Percentiles rank a stretch among this genome's conserved stretches.
phyloP scores from a whole-genome alignment of 2,888 invertebrate genomes.

The Volucella bombylans region DNA sequence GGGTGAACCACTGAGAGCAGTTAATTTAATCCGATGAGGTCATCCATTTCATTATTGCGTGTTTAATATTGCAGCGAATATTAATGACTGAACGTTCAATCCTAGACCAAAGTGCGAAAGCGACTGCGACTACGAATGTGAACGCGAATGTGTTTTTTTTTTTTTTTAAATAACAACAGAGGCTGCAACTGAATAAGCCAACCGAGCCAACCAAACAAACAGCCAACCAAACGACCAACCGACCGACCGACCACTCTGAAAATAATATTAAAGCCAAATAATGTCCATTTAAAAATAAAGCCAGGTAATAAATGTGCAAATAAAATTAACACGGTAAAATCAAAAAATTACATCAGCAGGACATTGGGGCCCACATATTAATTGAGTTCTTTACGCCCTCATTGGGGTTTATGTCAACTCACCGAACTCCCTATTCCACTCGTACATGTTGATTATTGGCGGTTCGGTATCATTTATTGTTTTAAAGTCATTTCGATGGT shows the following conservation, averaged over 20 bases:
- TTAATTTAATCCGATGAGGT: constrained; percentile 74
- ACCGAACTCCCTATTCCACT: constrained; percentile 29
- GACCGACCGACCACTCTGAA: constrained; percentile 35
- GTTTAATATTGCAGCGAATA: constrained; percentile 73
- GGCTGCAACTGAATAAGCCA: constrained; percentile 24
- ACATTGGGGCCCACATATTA: constrained; percentile 55
- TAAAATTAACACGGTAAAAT: constrained; percentile 73
- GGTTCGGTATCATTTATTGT: constrained; percentile 25
- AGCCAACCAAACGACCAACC: constrained; percentile 64
- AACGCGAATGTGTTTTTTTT: constrained; percentile 5
- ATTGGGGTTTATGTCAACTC: constrained; percentile 57
- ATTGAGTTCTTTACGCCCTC: constrained; percentile 65
- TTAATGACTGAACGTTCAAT: constrained; percentile 70
- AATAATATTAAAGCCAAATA: constrained; percentile 68
- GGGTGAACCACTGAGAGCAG: constrained; percentile 47
- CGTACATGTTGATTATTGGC: constrained; percentile 21
- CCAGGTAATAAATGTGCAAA: constrained; percentile 74
- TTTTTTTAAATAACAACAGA: constrained; percentile 32
- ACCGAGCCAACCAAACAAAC: constrained; percentile 36
- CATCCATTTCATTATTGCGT: constrained; percentile 74
- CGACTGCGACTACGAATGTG: not conserved
- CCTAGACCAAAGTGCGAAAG: constrained; percentile 40
- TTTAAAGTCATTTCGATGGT: constrained; percentile 55
- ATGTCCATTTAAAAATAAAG: constrained; percentile 72
- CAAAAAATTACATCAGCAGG: constrained; percentile 69